Evolutionary conservation across 1,140 invertebrate species (phyloP), one percentile per base, ranked within the genome.

Genomic region (Lysiphlebus fabarum): DNA sequence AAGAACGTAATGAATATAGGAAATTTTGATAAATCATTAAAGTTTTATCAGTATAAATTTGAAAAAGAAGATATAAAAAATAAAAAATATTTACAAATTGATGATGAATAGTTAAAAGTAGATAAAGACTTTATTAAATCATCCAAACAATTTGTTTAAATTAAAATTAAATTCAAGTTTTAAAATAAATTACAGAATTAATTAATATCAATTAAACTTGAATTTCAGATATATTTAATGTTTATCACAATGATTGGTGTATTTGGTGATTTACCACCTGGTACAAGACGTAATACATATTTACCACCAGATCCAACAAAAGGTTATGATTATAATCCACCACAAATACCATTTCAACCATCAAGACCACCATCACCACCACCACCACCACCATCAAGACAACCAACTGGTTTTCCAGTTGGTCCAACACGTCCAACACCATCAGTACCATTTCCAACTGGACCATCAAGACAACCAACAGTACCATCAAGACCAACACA

Each of bases 251-350:
- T 82, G 59, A 70, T 70, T 33, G 63, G 61, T 40, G 71, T 67
- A 45, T 56, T 70, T 51, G 70, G 68, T 56, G 76, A 78, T 49
- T 59, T 79, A 40, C 76, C 77, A 34, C 76, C 76, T 9, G 77
- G 77, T 10, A 80, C 81, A 6, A 81, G 83, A 49, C 80, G 82
- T 50, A 85, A 86, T 62, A 84, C 83, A 12, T 86, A 87, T 67
- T 74, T 87, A 14, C 85, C 85, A n/a, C 84, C 85, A 41, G 78
- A 83, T 51, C 81, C 82, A 1, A 82, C 76, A 45, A 83, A 82
- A 40, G 84, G 84, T 8, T 86, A 86, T 68, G 78, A 78, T 38
- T 88, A 88, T 69, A 77, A 81, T 5, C 79, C 78, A 41, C 87
- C 87, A 0, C 54, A 67, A 6, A 78, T 84, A 63, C 82, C 84